Evolutionary conservation across 2,888 invertebrate species (phyloP), one percentile per base, ranked within the genome.

Genomic region (Melanostoma scalare): DNA sequence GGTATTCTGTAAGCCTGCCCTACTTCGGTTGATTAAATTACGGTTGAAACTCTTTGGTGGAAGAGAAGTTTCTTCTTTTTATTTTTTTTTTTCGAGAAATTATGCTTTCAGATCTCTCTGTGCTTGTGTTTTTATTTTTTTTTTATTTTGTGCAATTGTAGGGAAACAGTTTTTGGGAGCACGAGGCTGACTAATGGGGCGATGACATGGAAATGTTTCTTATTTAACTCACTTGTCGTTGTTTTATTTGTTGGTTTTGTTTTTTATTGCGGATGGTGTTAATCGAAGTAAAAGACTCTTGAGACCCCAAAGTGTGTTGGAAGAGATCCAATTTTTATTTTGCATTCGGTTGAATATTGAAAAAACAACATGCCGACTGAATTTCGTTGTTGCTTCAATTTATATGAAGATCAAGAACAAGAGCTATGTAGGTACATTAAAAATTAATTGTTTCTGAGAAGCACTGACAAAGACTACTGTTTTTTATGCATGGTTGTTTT

Each of bases 21-120:
- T 56, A 52, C 20, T 61, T 69, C 69, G 50, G 48, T 58, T 76
- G 63, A 67, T 73, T 52, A 73, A 78, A 68, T 78, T 78, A 55
- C 30, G 48, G 33, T 40, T 46, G 50, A 36, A 20, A 20, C 20
- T 20, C 20, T 20, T 20, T 56, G 8, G 20, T 60, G 30, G 50
- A 1, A 20, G 8, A 9, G 44, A 5, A 46, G 42, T 42, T 42
- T 42, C 42, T 42, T 42, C 42, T n/a, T 46, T 3, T 10, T 46
- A 6, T 46, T 46, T 46, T 46, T 46, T 46, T 46, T 46, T 10
- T 3, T n/a, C 3, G 44, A 10, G 31, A 20, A 52, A 52, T 52
- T 52, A 35, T 52, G 52, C 31, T 52, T 52, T 35, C 33, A 33
- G 33, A 33, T 31, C 10, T 31, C 20, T 20, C 1, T 52, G 6